Conservation (phyloP, 2,888 invertebrate species). For the Leptopilina syphax region DNA sequence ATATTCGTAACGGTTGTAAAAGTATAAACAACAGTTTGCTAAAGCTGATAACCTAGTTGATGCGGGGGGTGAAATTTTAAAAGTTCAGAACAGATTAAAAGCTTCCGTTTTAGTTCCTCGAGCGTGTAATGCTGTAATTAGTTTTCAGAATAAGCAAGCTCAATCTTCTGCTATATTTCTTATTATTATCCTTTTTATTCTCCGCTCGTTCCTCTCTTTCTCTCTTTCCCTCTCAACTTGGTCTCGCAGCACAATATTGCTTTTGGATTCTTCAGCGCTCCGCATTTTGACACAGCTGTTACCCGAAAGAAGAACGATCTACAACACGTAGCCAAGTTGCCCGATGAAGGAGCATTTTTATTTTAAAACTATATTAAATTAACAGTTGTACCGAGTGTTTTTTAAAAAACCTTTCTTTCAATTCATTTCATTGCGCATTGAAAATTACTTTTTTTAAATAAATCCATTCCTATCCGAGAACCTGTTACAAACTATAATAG, state of each 20-base stretch:
- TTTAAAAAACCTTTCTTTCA: neutral
- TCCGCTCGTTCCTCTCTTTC: constrained; percentile 46
- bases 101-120: constrained; percentile 40
- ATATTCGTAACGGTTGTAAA: constrained; percentile 30
- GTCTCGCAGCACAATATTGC: constrained; percentile 67
- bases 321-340: constrained; percentile 48
- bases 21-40: constrained; percentile 35
- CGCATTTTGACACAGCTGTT: constrained; percentile 70
- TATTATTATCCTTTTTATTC: constrained; percentile 42
- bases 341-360: constrained; percentile 41
- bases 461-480: neutral
- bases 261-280: constrained; percentile 68
- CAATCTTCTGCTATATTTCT: constrained; percentile 34
- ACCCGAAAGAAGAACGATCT: constrained; percentile 61
- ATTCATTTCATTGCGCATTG: neutral
- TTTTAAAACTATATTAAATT: constrained; percentile 31
- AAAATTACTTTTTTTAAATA: neutral
- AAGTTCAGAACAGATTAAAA: constrained; percentile 39
- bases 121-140: constrained; percentile 38
- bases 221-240: constrained; percentile 49
- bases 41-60: constrained; percentile 26
- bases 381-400: neutral
- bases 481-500: neutral
- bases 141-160: constrained; percentile 37
- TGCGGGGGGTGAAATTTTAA: constrained; percentile 34